Evolutionary conservation across 1,140 invertebrate species (phyloP).

Genomic region (Calosoma granatense): DNA sequence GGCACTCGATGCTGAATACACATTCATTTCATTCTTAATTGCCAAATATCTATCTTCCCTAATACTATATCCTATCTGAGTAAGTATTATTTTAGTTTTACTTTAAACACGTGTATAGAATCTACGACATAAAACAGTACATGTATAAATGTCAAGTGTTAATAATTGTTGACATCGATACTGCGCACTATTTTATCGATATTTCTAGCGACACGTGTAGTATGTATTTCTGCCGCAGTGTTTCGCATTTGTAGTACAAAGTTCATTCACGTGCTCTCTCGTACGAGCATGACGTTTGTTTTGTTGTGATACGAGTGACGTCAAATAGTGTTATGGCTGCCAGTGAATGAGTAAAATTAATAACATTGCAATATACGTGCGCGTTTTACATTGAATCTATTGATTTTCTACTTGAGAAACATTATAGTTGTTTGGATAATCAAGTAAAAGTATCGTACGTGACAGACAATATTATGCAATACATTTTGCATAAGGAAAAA

Average conservation of each 20-base stretch:
- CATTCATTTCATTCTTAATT: not conserved
- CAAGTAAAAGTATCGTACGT: not conserved
- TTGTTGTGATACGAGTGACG: not conserved
- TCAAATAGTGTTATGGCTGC: conserved; percentile 4
- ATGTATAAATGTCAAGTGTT: no score
- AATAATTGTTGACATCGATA: no score
- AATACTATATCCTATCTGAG: not conserved
- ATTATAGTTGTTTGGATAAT: not conserved
- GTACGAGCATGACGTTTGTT: conserved; percentile 5
- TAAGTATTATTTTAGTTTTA: no score
- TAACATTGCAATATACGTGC: not conserved
- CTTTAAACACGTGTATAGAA: no score
- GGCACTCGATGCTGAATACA: not conserved
- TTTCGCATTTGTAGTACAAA: not conserved
- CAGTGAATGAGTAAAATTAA: not conserved
- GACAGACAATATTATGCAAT: not conserved
- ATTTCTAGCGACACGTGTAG: no score
- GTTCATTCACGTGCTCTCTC: not conserved
- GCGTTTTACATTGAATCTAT: not conserved
- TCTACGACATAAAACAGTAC: not conserved
- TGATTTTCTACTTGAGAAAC: not conserved
- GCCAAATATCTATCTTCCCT: not conserved
- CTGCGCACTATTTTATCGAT: no score
- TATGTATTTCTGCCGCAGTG: not conserved
- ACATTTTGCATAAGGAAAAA: not conserved